Evolutionary conservation across 2,113 vertebrate genomes (phyloP), one percentile per base, ranked within the genome.

Genomic region (Hemibates koningsi): DNA sequence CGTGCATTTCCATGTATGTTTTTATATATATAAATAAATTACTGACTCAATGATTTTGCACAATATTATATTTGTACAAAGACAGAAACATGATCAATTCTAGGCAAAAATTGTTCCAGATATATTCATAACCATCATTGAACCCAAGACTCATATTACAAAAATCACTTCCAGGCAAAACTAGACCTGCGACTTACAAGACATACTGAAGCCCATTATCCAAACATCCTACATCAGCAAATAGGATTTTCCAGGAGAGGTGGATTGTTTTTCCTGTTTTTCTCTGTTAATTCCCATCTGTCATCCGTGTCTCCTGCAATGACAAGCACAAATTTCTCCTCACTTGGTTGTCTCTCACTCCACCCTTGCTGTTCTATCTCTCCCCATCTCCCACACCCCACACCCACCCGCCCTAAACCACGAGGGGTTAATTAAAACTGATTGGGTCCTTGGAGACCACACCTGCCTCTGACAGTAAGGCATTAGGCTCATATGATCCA

Each of bases 351-450:
- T 81, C 63, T 57, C 24, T 12, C 71, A 56, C 86, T 66, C 85
- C 19, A 1, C 29, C 27, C 38, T 29, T 29, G 34, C 38, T 80
- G 78, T 85, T 80, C 63, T 17, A 7, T 73, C 43, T 71, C 52
- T 48, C 63, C 52, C 14, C 16, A 57, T 43, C 76, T 71, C 86
- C 84, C 59, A 5, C 80, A 41, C 78, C 80, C 85, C 38, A 54
- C 90, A 89, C 61, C 84, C 82, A 27, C 50, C 43, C 80, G n/a
- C 89, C 81, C 90, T 82, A 84, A 88, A 87, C 94, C 96, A 94
- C 96, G 84, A 93, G 96, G 96, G 95, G 94, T 97, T 97, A 96
- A 97, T 97, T 97, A 97, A 96, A 97, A 96, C 94, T 96, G 96
- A 97, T 97, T 97, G 94, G 95, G 90, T 93, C 96, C 90, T 80